These are phyloP conservation scores for Sphaerophoria taeniata DNA, from an alignment of 2,888 invertebrate species.

Conservation along the genomic window DNA sequence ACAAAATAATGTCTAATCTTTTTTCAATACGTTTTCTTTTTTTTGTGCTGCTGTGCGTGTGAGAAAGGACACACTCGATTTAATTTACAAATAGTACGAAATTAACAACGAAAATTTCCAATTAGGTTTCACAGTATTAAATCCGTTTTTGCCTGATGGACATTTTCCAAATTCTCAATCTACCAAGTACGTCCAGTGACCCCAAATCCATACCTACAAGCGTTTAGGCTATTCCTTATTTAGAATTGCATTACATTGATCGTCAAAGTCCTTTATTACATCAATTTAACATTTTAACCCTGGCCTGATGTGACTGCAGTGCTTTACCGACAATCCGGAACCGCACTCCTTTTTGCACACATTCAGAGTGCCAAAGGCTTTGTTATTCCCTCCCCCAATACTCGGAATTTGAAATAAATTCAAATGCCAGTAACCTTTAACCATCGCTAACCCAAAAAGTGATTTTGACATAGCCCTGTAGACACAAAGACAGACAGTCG, in stretches of 20 bases:
- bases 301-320: conserved; percentile 4
- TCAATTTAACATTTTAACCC: conserved; percentile 38
- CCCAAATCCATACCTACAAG: neutral
- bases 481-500: too few relatives aligned
- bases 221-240: too few relatives aligned
- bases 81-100: conserved; percentile 36
- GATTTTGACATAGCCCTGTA: too few relatives aligned
- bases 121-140: conserved; percentile 23
- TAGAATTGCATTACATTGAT: conserved; percentile 1
- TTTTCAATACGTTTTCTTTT: neutral
- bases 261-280: conserved; percentile 4
- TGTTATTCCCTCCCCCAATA: too few relatives aligned
- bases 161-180: neutral
- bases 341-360: too few relatives aligned
- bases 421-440: conserved; percentile 12
- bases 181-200: neutral
- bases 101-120: conserved; percentile 48
- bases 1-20: neutral
- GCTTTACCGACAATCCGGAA: too few relatives aligned
- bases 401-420: conserved; percentile 24
- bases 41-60: neutral
- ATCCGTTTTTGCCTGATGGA: conserved; percentile 2
- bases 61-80: conserved; percentile 26
- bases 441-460: conserved; percentile 13
- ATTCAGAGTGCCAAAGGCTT: too few relatives aligned